A percentile compares a stretch with the other conserved stretches of the same genome.
These are phyloP conservation scores for Pissodes strobi DNA, from an alignment of 1,140 invertebrate species.

Conservation along the genomic window DNA sequence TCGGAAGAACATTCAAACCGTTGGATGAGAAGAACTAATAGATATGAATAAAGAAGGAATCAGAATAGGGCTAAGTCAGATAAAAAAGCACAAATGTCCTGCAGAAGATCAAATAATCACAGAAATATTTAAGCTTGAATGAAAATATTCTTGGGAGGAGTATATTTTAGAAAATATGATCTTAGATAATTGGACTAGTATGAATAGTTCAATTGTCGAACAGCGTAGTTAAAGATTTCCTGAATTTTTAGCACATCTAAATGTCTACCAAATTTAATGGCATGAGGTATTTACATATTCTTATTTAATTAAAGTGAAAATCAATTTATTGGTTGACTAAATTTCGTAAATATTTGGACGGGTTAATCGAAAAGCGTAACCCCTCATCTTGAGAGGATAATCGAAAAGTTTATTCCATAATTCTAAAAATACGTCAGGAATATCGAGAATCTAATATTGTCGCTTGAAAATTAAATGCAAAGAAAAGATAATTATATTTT, in stretches of 20 bases:
- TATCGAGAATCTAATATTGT: constrained; percentile 4
- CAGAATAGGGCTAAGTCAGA: too few relatives aligned
- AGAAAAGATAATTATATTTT: constrained; percentile 2
- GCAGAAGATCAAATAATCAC: too few relatives aligned
- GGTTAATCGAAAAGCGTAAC: constrained; percentile 3
- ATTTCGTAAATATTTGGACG: constrained; percentile 6
- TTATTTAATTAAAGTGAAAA: not conserved
- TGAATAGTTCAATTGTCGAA: too few relatives aligned
- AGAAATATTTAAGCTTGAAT: too few relatives aligned
- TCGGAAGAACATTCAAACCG: too few relatives aligned
- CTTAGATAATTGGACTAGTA: too few relatives aligned
- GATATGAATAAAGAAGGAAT: too few relatives aligned
- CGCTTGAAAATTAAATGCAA: not conserved
- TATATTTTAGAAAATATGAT: too few relatives aligned
- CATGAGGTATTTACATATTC: not conserved
- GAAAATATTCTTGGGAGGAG: too few relatives aligned
- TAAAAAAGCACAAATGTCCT: too few relatives aligned
- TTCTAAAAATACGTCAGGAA: not conserved
- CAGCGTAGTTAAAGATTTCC: too few relatives aligned
- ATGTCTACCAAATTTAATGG: not conserved
- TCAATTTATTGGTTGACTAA: not conserved
- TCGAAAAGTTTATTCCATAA: not conserved
- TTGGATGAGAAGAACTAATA: too few relatives aligned
- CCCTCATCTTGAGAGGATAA: not conserved
- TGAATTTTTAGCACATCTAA: not conserved